These are phyloP conservation scores for Drosophila subpulchrella DNA, from an alignment of 1,140 invertebrate genomes.

Conservation along the genomic window DNA sequence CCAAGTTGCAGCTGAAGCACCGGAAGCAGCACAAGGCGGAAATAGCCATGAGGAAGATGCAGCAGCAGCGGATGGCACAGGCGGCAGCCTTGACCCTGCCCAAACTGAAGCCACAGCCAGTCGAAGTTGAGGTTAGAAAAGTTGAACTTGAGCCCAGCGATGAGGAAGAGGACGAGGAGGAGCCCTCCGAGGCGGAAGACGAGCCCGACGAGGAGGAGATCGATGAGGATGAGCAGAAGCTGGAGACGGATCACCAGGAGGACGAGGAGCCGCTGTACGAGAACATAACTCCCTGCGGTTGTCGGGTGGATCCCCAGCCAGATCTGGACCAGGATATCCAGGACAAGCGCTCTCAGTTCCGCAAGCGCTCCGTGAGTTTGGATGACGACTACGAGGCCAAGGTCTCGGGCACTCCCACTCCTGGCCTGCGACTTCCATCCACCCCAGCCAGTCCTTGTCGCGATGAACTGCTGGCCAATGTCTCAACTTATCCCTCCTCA, in stretches of 20 bases:
- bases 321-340: constrained; percentile 1
- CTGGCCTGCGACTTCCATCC: constrained; percentile 77
- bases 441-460: constrained; percentile 86
- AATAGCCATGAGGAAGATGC: constrained; percentile 72
- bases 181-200: constrained; percentile 30
- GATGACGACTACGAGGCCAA: constrained; percentile 67
- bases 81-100: constrained; percentile 66
- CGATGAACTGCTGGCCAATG: constrained; percentile 74
- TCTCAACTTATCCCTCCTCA: constrained; percentile 91
- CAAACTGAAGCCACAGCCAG: constrained; percentile 54
- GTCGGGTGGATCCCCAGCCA: constrained; percentile 34
- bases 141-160: constrained; percentile 60
- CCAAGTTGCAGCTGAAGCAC: constrained; percentile 85
- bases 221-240: constrained; percentile 29
- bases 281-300: constrained; percentile 66
- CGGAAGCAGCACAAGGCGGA: constrained; percentile 75
- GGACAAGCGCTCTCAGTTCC: constrained; percentile 75
- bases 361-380: constrained; percentile 89
- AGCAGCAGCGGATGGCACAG: constrained; percentile 62
- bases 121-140: constrained; percentile 66
- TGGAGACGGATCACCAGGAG: constrained; percentile 42
- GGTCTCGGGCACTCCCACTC: background rate
- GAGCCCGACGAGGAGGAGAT: constrained; percentile 43
- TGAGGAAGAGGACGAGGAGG: constrained; percentile 52
- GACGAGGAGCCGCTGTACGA: constrained; percentile 78